Evolutionary conservation across 2,888 invertebrate genomes (phyloP).

Genomic region (Unio pictorum): DNA sequence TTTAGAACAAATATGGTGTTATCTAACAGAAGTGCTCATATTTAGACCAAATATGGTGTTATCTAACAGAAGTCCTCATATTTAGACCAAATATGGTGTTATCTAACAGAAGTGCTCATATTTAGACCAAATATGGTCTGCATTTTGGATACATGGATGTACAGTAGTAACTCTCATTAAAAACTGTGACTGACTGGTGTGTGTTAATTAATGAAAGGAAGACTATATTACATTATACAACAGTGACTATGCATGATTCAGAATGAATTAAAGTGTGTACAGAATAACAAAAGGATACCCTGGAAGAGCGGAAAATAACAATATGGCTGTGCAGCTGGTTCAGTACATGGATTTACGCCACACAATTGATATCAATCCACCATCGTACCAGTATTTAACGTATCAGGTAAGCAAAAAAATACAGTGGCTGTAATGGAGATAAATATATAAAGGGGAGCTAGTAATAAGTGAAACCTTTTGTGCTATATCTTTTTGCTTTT

Average conservation of each 20-base stretch:
- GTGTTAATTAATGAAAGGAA: too few relatives aligned
- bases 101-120: background rate
- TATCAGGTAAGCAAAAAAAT: constrained; percentile 39
- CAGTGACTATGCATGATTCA: background rate
- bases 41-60: background rate
- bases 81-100: too few relatives aligned
- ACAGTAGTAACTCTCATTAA: background rate
- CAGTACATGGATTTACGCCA: constrained; percentile 61
- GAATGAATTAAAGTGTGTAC: too few relatives aligned
- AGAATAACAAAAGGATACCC: too few relatives aligned
- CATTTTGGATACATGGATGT: background rate
- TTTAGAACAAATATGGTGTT: too few relatives aligned
- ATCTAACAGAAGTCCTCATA: too few relatives aligned
- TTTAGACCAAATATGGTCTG: constrained; percentile 1
- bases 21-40: background rate
- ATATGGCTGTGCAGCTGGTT: constrained; percentile 55
- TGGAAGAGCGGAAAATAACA: constrained; percentile 3
- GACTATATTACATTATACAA: background rate
- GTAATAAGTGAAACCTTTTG: too few relatives aligned
- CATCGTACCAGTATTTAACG: constrained; percentile 45
- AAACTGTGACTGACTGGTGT: background rate
- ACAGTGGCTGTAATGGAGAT: too few relatives aligned
- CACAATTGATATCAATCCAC: constrained; percentile 59
- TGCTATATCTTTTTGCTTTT: too few relatives aligned
- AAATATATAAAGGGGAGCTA: too few relatives aligned